Evolutionary conservation across 1,140 invertebrate species (phyloP), one percentile per base, ranked within the genome.

Genomic region (Asbolus verrucosus): DNA sequence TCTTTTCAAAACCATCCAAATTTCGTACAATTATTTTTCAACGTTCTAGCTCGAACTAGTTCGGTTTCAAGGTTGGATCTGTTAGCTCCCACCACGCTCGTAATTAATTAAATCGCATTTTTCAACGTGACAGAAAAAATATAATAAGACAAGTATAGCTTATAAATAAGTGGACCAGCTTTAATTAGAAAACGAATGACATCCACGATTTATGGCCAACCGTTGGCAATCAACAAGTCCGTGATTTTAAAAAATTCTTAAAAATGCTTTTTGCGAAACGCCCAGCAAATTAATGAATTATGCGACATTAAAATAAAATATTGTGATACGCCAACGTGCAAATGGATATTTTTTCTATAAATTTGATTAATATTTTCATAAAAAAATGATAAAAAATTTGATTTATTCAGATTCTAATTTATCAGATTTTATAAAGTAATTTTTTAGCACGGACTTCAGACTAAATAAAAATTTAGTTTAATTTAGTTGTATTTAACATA

Each of bases 271-370:
- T n/a, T n/a, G n/a, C n/a, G n/a, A n/a, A n/a, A n/a, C n/a, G n/a
- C n/a, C n/a, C n/a, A n/a, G n/a, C n/a, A n/a, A n/a, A 54, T 54
- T 54, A 54, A 54, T 54, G 27, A 54, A 54, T 54, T 54, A 54
- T n/a, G n/a, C 33, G 33, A 36, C 11, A n/a, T 36, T 36, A 6
- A n/a, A n/a, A n/a, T n/a, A n/a, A n/a, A n/a, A n/a, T n/a, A n/a
- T n/a, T n/a, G n/a, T n/a, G n/a, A n/a, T n/a, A n/a, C n/a, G n/a
- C n/a, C n/a, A n/a, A n/a, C n/a, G n/a, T n/a, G n/a, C n/a, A n/a
- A n/a, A n/a, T n/a, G n/a, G n/a, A n/a, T n/a, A n/a, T n/a, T n/a
- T n/a, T n/a, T n/a, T n/a, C n/a, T n/a, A n/a, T n/a, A n/a, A n/a
- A n/a, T n/a, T n/a, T n/a, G n/a, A n/a, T n/a, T n/a, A n/a, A n/a